These are phyloP conservation scores for Cepphus grylle DNA, from an alignment of 2,113 vertebrate species.

Conservation along the genomic window DNA sequence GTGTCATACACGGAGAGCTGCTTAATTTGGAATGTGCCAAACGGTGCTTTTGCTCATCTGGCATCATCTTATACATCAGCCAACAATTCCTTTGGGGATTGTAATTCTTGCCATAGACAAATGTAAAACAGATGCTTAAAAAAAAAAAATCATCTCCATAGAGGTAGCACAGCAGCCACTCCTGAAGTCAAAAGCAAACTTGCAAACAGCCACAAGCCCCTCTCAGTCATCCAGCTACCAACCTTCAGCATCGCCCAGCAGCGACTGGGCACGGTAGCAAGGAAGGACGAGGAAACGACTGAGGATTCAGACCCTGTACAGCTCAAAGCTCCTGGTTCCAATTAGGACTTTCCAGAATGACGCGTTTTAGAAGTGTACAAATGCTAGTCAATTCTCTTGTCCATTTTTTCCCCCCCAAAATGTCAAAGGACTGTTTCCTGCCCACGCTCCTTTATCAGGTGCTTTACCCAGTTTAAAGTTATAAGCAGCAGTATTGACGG, in stretches of 20 bases:
- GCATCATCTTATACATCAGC: conserved; percentile 43
- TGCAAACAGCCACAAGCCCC: not conserved
- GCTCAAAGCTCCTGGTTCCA: not conserved
- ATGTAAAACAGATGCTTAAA: conserved; percentile 51
- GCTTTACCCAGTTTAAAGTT: not conserved
- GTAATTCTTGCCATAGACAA: conserved; percentile 62
- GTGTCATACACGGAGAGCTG: conserved; percentile 14
- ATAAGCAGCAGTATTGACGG: not conserved
- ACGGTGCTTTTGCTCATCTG: conserved; percentile 55
- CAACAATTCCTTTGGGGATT: conserved; percentile 9
- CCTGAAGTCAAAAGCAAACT: not conserved
- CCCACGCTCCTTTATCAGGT: not conserved
- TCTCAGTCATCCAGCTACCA: not conserved
- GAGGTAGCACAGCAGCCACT: conserved; percentile 21
- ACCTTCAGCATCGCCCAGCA: not conserved
- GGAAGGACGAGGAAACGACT: not conserved
- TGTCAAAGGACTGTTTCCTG: not conserved
- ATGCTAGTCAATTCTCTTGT: not conserved
- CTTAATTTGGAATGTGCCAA: conserved; percentile 60
- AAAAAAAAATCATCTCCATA: not conserved
- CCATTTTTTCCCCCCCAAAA: accelerated
- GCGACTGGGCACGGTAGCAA: not conserved
- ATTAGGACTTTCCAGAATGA: not conserved
- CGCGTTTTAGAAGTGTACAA: not conserved
- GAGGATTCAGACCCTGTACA: not conserved